Percentiles rank a stretch among this genome's conserved stretches.
Conservation (phyloP, 2,113 vertebrate genomes). For the Dolichotis patagonum region DNA sequence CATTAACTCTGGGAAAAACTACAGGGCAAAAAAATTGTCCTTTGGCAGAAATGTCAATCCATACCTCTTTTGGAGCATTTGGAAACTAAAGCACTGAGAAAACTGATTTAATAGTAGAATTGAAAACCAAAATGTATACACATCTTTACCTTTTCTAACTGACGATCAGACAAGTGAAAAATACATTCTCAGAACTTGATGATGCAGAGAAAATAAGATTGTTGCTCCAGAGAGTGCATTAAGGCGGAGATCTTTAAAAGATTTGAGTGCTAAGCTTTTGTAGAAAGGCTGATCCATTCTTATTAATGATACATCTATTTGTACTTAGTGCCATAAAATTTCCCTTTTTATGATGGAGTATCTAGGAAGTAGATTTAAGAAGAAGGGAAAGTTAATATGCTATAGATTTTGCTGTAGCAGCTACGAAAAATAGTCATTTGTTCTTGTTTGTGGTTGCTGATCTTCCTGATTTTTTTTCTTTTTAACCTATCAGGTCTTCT, state of each 20-base stretch:
- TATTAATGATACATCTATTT: constrained; percentile 70
- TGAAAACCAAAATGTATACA: constrained; percentile 73
- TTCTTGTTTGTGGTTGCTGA: neutral
- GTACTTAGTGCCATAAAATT: constrained; percentile 46
- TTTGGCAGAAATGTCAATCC: constrained; percentile 75
- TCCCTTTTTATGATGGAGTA: neutral
- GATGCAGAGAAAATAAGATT: constrained; percentile 71
- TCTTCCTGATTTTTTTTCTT: neutral
- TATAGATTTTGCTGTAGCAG: neutral
- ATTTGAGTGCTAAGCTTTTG: constrained; percentile 50
- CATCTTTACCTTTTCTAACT: constrained; percentile 60
- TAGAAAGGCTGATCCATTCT: constrained; percentile 59
- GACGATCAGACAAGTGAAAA: constrained; percentile 65
- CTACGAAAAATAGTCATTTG: neutral
- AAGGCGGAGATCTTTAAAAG: constrained; percentile 57
- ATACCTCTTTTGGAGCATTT: constrained; percentile 59
- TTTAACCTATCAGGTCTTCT: neutral
- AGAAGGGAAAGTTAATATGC: constrained; percentile 31
- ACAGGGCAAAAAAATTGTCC: constrained; percentile 67
- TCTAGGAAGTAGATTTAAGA: constrained; percentile 48
- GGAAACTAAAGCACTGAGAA: constrained; percentile 53
- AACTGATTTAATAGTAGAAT: constrained; percentile 67
- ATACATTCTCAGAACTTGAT: constrained; percentile 67
- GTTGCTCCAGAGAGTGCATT: constrained; percentile 61
- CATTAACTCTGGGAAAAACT: constrained; percentile 64